Conservation (phyloP, 2,797 vertebrate genomes). For the Lophotriccus pileatus region DNA sequence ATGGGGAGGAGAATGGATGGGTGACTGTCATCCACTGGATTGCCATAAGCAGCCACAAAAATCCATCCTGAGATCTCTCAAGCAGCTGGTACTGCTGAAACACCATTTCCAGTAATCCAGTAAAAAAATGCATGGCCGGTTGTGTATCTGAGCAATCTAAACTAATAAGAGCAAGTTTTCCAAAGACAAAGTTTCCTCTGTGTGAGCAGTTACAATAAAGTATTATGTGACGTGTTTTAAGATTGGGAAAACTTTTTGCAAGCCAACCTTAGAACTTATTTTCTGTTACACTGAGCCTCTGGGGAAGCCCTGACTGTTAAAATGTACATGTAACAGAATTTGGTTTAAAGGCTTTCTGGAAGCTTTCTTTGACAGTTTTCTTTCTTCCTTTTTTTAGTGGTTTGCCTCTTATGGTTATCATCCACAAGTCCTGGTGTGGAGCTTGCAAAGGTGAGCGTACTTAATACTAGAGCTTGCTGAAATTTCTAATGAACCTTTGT, state of each 20-base stretch:
- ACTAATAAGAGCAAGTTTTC: neutral
- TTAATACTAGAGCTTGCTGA: neutral
- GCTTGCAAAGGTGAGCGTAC: conserved; percentile 92
- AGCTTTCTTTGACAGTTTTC: neutral
- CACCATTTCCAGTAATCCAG: neutral
- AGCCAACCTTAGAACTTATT: neutral
- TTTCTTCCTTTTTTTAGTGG: conserved; percentile 79
- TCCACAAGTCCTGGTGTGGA: conserved; percentile 98
- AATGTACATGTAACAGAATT: neutral
- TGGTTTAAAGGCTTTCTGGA: neutral
- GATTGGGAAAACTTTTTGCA: neutral
- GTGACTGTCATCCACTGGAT: neutral
- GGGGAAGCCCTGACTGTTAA: neutral
- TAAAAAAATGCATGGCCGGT: accelerated
- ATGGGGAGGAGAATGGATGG: neutral
- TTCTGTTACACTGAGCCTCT: neutral
- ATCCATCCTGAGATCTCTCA: neutral
- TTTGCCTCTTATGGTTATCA: conserved; percentile 93
- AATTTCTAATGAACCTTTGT: neutral
- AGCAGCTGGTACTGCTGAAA: neutral
- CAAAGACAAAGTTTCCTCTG: neutral
- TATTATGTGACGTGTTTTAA: neutral
- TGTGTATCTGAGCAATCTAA: neutral
- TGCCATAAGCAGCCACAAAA: neutral
- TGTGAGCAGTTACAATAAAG: neutral